Base-by-base conservation (phyloP, 1,140 invertebrate species). In the Drosophila ambigua region DNA sequence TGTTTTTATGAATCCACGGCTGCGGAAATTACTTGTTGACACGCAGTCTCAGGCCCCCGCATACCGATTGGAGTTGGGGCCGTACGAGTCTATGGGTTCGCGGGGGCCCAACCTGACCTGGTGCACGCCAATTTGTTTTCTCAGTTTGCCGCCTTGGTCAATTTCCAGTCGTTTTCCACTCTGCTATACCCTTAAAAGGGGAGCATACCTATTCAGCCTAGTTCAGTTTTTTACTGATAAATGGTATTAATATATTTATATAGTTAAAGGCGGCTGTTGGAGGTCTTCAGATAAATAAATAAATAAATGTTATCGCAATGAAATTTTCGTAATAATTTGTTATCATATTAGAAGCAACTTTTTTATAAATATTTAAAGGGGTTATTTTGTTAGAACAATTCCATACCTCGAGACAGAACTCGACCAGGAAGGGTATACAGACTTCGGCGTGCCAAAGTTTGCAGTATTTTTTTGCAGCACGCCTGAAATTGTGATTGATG, bases 1-100 rank as follows among this genome's bases (percentile, higher is more conserved):
- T 72, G 46, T 61, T 66, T 46, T 72, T 71, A 53, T 59, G 71
- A 72, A 67, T 85, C 68, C 68, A 63, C 79, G 62, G 60, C 53
- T 57, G 59, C 74, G 83, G 82, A 87, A 88, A 87, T 87, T 88
- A 83, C 82, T 79, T 88, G 82, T 87, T 88, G 82, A 87, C 83
- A 88, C 82, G 82, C 83, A 87, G 62, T 60, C 51, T 57, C 51
- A 15, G 52, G 50, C 44, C 44, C 45, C 55, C 46, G 50, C 68
- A 13, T 13, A 13, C 11, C 35, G 46, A 53, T 43, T 43, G 20
- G 23, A 24, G 43, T 8, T 23, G 35, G 15, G 43, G 39, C 9
- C 13, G 48, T 26, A 35, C 48, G 31, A 49, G 44, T 31, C 35
- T 51, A 31, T 31, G 55, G 41, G 57, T 39, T 15, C 20, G 20